These are phyloP conservation scores for Microctonus hyperodae DNA, from an alignment of 2,888 invertebrate species.

Conservation along the genomic window DNA sequence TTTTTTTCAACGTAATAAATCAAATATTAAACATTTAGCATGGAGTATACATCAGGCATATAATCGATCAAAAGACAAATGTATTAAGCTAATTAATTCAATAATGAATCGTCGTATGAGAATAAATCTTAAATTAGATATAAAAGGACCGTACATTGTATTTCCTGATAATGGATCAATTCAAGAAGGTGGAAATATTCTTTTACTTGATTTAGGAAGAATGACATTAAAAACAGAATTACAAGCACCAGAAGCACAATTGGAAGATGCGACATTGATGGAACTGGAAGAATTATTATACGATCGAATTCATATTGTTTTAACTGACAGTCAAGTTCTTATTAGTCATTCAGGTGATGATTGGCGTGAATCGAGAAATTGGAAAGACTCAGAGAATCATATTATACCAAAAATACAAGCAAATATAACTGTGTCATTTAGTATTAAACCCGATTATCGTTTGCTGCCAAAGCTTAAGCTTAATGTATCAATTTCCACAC, in stretches of 20 bases:
- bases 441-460: slow-evolving; percentile 76
- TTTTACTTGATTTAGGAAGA: slow-evolving; percentile 77
- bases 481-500: slow-evolving; percentile 74
- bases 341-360: slow-evolving; percentile 72
- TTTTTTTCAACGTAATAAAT: slow-evolving; percentile 71
- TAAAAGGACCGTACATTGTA: slow-evolving; percentile 79
- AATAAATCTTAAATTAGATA: slow-evolving; percentile 75
- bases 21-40: slow-evolving; percentile 63
- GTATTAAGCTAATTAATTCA: slow-evolving; percentile 63
- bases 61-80: slow-evolving; percentile 57
- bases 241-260: slow-evolving; percentile 71
- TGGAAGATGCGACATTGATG: slow-evolving; percentile 82
- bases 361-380: slow-evolving; percentile 76
- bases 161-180: slow-evolving; percentile 78
- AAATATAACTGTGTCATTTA: slow-evolving; percentile 75
- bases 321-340: slow-evolving; percentile 73
- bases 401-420: slow-evolving; percentile 74
- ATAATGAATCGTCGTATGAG: slow-evolving; percentile 68
- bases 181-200: slow-evolving; percentile 73
- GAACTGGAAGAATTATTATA: slow-evolving; percentile 83
- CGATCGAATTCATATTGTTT: slow-evolving; percentile 76
- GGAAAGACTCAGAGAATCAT: slow-evolving; percentile 78
- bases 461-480: slow-evolving; percentile 77
- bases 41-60: slow-evolving; percentile 48
- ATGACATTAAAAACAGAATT: slow-evolving; percentile 76